phyloP scores from a whole-genome alignment of 2,797 vertebrate genomes.

The Cyclopterus lumpus region DNA sequence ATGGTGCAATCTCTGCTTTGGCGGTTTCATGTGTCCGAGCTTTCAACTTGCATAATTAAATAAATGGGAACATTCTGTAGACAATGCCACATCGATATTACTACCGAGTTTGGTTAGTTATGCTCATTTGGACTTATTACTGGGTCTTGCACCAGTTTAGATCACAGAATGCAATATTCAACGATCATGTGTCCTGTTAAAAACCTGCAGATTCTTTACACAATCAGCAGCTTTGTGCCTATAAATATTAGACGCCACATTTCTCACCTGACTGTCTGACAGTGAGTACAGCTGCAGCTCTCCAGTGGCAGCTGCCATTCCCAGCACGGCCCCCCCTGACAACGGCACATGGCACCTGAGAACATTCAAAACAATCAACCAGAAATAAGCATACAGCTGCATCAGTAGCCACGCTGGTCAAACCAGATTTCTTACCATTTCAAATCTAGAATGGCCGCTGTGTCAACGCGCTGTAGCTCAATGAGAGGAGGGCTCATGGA shows the following conservation, averaged over 20 bases:
- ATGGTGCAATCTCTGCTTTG: neutral
- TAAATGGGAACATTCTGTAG: neutral
- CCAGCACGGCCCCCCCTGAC: slow-evolving; percentile 83
- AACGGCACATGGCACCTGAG: slow-evolving; percentile 91
- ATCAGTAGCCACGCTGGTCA: neutral
- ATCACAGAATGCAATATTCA: neutral
- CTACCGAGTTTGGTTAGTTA: neutral
- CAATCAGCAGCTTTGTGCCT: neutral
- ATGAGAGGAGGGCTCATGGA: slow-evolving; percentile 80
- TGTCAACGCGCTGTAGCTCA: slow-evolving; percentile 89
- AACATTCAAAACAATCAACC: slow-evolving; percentile 7
- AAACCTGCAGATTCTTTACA: neutral
- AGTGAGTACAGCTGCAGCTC: slow-evolving; percentile 87
- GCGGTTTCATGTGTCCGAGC: neutral
- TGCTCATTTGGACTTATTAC: neutral
- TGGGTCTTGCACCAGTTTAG: neutral
- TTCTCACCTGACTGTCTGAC: slow-evolving; percentile 85
- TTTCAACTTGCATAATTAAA: neutral
- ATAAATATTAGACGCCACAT: neutral
- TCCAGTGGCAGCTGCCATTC: slow-evolving; percentile 88
- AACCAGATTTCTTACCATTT: slow-evolving; percentile 87
- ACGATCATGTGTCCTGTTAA: neutral
- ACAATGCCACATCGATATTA: neutral
- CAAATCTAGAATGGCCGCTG: slow-evolving; percentile 90
- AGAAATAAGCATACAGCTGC: neutral